phyloP scores from a whole-genome alignment of 1,140 invertebrate genomes.

The Thaumetopoea pityocampa region DNA sequence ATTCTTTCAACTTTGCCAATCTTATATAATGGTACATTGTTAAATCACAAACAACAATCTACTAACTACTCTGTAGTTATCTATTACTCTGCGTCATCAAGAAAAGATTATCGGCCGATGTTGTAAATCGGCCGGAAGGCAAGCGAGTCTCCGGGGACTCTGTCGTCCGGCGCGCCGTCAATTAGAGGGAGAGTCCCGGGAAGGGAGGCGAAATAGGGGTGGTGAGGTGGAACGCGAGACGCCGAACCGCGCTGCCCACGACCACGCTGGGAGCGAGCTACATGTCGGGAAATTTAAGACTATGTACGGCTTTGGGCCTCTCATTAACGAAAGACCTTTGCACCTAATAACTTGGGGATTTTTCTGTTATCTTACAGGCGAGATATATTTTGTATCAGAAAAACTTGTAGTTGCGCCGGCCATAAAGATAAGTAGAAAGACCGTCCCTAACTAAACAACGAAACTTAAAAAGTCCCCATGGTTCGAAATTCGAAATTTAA shows the following conservation, averaged over 20 bases:
- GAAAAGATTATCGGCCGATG: slow-evolving; percentile 66
- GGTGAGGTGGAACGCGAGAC: slow-evolving; percentile 34
- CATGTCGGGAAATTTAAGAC: slow-evolving; percentile 58
- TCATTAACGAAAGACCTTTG: slow-evolving; percentile 63
- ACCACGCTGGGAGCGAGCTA: slow-evolving; percentile 45
- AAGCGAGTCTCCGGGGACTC: slow-evolving; percentile 48
- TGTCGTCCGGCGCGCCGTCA: slow-evolving; percentile 60
- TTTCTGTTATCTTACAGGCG: no score
- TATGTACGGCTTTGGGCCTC: slow-evolving; percentile 50
- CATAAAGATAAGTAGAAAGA: no score
- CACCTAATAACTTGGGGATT: no score
- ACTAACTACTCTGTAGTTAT: slow-evolving; percentile 2
- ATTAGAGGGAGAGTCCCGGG: slow-evolving; percentile 38
- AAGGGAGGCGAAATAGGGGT: slow-evolving; percentile 13
- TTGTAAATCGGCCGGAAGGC: slow-evolving; percentile 62
- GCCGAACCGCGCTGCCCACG: slow-evolving; percentile 39
- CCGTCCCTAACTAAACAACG: no score
- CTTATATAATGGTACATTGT: no score
- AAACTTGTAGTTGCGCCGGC: no score
- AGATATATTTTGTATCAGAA: no score
- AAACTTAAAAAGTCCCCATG: no score
- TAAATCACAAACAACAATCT: slow-evolving; percentile 4
- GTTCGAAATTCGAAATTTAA: no score
- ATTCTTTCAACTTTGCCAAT: no score
- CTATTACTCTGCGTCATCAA: slow-evolving; percentile 45